phyloP scores from a whole-genome alignment of 92 coral and sea anemone genomes.

The Siderastrea radians region DNA sequence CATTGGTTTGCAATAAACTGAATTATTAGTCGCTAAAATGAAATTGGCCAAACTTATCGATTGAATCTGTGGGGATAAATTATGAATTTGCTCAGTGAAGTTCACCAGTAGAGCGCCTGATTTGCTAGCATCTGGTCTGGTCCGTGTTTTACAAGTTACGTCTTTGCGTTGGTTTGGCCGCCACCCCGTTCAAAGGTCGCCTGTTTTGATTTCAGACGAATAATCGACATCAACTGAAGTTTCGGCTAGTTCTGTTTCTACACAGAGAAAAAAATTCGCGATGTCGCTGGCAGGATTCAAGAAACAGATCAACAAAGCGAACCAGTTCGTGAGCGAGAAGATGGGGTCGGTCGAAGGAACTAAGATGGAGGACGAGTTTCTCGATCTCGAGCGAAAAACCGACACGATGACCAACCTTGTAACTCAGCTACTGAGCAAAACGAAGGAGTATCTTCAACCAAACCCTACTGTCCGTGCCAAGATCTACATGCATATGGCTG shows the following conservation, averaged over 20 bases:
- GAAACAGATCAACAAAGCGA: slow-evolving; percentile 93
- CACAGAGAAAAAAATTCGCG: slow-evolving; percentile 3
- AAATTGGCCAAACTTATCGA: slow-evolving; percentile 69
- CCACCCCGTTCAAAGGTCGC: slow-evolving; percentile 10
- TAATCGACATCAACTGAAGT: not conserved
- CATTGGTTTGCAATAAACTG: slow-evolving; percentile 62
- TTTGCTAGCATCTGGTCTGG: not conserved
- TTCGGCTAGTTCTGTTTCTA: not conserved
- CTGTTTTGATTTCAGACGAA: slow-evolving; percentile 12
- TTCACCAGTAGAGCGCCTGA: slow-evolving; percentile 29
- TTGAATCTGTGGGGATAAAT: slow-evolving; percentile 60
- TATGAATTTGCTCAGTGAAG: slow-evolving; percentile 51
- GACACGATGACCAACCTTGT: slow-evolving; percentile 83
- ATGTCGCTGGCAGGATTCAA: slow-evolving; percentile 94
- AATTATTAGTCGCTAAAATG: slow-evolving; percentile 43
- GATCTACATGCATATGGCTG: slow-evolving; percentile 83
- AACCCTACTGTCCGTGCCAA: slow-evolving; percentile 87
- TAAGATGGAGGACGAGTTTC: slow-evolving; percentile 85
- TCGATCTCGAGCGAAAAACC: slow-evolving; percentile 82
- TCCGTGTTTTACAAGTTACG: not conserved
- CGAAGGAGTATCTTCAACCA: slow-evolving; percentile 88
- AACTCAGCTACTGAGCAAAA: slow-evolving; percentile 77
- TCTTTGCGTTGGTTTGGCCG: not conserved
- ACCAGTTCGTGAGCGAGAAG: slow-evolving; percentile 93
- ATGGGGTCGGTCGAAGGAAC: slow-evolving; percentile 96